Evolutionary conservation across 1,140 invertebrate species (phyloP).

Genomic region (Venustaconcha ellipsiformis): DNA sequence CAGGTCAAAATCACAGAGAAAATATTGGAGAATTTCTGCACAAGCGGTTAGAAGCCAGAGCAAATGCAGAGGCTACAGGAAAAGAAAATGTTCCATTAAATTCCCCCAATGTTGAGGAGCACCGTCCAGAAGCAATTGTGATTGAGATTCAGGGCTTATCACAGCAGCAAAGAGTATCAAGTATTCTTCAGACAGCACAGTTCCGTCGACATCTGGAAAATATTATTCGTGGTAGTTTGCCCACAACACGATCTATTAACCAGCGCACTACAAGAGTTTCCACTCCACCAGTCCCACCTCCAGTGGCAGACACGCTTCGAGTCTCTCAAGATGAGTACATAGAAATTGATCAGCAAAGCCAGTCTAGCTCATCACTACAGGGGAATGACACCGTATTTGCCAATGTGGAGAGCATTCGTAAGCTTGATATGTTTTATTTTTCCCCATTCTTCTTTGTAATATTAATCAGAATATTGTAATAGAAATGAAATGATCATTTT

Average conservation of each 20-base stretch:
- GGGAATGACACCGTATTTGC: too few species aligned
- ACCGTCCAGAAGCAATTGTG: constrained; percentile 56
- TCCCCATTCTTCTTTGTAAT: too few species aligned
- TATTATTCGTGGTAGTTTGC: constrained; percentile 50
- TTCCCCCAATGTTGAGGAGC: constrained; percentile 47
- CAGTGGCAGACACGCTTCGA: constrained; percentile 6
- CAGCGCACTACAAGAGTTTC: not conserved
- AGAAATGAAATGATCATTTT: too few species aligned
- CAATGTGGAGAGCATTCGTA: too few species aligned
- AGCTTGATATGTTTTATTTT: too few species aligned
- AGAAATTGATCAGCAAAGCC: not conserved
- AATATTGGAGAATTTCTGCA: constrained; percentile 52
- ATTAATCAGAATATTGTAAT: too few species aligned
- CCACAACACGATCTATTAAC: constrained; percentile 2
- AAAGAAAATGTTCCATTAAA: constrained; percentile 49
- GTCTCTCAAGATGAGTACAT: not conserved
- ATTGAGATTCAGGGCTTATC: constrained; percentile 58
- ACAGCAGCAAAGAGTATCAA: constrained; percentile 54
- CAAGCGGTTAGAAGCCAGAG: constrained; percentile 38
- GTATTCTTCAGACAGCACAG: constrained; percentile 41
- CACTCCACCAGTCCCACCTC: not conserved
- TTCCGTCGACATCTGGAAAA: constrained; percentile 56
- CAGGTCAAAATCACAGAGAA: constrained; percentile 48
- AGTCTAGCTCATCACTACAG: too few species aligned
- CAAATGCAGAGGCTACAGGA: constrained; percentile 25